Percentiles rank a stretch among this genome's conserved stretches.
Evolutionary conservation across 2,797 vertebrate genomes (phyloP).

Genomic region (Pagetopsis macropterus): DNA sequence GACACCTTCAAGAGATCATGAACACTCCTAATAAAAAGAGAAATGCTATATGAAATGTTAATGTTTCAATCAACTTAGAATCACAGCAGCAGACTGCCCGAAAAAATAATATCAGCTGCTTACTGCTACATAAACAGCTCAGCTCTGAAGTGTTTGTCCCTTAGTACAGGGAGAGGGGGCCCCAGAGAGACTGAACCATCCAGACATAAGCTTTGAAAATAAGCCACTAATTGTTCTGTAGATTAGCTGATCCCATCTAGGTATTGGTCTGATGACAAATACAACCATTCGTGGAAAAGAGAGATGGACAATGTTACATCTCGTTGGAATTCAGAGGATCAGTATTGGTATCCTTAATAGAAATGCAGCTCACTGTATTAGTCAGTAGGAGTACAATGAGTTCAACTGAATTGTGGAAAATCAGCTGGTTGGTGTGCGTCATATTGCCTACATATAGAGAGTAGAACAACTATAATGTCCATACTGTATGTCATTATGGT

Average conservation of each 20-base stretch:
- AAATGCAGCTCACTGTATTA: slow-evolving; percentile 10
- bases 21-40: slow-evolving; percentile 14
- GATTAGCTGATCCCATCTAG: slow-evolving; percentile 63
- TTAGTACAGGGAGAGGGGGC: slow-evolving; percentile 20
- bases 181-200: slow-evolving; percentile 63
- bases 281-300: slow-evolving; percentile 43
- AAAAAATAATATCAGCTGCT: slow-evolving; percentile 20
- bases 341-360: background rate
- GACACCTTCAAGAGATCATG: slow-evolving; percentile 26
- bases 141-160: slow-evolving; percentile 27
- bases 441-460: too few relatives aligned
- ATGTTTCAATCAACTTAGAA: background rate
- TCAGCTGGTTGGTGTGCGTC: background rate
- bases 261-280: slow-evolving; percentile 62
- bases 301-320: background rate
- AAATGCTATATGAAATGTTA: background rate
- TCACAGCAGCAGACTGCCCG: slow-evolving; percentile 6
- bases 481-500: too few relatives aligned
- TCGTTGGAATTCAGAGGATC: background rate
- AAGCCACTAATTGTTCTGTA: slow-evolving; percentile 59
- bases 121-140: slow-evolving; percentile 25
- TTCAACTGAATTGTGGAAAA: background rate
- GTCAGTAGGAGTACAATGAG: background rate
- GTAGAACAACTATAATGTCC: too few relatives aligned
- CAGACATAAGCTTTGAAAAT: slow-evolving; percentile 53